Conservation (phyloP, 2,797 vertebrate species). For the Coregonus sp. region DNA sequence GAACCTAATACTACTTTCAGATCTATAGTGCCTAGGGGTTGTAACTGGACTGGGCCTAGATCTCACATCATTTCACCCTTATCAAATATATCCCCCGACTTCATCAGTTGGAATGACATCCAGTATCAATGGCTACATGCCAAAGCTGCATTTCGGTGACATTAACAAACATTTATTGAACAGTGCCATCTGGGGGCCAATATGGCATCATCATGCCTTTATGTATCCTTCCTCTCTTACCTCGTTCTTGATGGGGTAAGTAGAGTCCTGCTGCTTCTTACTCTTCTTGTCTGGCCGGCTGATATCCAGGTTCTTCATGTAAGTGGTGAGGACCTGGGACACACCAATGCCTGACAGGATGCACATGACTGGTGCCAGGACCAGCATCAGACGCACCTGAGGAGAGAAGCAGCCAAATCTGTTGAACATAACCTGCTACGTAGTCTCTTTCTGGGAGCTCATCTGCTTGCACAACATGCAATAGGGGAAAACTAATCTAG, state of each 20-base stretch:
- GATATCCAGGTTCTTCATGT: constrained; percentile 98
- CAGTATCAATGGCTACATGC: background rate
- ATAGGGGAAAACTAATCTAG: background rate
- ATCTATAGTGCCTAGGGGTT: background rate
- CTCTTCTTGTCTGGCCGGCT: constrained; percentile 92
- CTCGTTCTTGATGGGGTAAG: constrained; percentile 98
- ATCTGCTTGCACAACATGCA: background rate
- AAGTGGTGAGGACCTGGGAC: constrained; percentile 95
- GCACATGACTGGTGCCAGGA: constrained; percentile 98
- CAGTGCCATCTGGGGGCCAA: too few species aligned
- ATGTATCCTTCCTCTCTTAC: constrained; percentile 58
- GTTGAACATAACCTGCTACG: too few species aligned
- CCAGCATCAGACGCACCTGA: constrained; percentile 97
- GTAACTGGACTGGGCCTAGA: background rate
- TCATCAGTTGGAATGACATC: background rate
- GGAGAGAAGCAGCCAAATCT: background rate
- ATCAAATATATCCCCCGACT: too few species aligned
- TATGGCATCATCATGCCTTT: too few species aligned
- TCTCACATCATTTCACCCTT: background rate
- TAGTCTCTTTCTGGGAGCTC: background rate
- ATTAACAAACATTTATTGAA: too few species aligned
- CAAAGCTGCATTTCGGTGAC: too few species aligned
- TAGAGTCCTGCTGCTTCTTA: constrained; percentile 96
- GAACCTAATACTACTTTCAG: background rate
- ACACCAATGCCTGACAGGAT: constrained; percentile 97